These are phyloP conservation scores for Scalopus aquaticus DNA, from an alignment of 2,113 vertebrate genomes.

Conservation along the genomic window DNA sequence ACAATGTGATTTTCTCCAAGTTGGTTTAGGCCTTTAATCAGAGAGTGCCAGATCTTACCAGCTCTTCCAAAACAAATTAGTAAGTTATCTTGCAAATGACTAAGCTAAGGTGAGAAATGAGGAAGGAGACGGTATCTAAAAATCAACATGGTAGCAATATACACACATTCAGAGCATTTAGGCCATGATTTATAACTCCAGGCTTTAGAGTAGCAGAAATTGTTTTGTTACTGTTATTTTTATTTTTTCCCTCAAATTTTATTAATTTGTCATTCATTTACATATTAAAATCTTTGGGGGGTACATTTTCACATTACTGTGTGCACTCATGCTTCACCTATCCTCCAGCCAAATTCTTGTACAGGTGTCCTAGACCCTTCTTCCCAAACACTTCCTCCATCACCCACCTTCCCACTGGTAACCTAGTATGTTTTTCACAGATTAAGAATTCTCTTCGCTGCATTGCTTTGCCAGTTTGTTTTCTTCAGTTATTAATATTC, in stretches of 20 bases:
- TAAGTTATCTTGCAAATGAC: background rate
- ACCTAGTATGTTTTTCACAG: no score
- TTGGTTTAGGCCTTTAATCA: conserved; percentile 62
- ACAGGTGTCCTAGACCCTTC: no score
- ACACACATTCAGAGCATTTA: background rate
- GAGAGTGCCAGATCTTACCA: conserved; percentile 13
- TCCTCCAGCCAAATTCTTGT: no score
- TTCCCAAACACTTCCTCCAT: no score
- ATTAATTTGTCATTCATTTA: no score
- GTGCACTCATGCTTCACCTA: no score
- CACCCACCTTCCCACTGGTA: no score
- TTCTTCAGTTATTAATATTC: no score
- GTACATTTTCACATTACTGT: no score
- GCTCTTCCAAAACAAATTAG: conserved; percentile 20
- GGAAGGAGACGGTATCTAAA: background rate
- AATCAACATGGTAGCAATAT: background rate
- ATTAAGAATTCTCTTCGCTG: no score
- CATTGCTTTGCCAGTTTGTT: no score
- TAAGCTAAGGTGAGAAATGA: conserved; percentile 14
- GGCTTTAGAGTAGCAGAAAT: background rate
- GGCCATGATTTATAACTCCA: background rate
- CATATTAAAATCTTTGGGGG: background rate
- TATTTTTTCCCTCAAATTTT: background rate
- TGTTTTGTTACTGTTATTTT: background rate
- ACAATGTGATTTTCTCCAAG: conserved; percentile 43